Evolutionary conservation across 2,113 vertebrate species (phyloP), one percentile per base, ranked within the genome.

Genomic region (Polyodon spathula): DNA sequence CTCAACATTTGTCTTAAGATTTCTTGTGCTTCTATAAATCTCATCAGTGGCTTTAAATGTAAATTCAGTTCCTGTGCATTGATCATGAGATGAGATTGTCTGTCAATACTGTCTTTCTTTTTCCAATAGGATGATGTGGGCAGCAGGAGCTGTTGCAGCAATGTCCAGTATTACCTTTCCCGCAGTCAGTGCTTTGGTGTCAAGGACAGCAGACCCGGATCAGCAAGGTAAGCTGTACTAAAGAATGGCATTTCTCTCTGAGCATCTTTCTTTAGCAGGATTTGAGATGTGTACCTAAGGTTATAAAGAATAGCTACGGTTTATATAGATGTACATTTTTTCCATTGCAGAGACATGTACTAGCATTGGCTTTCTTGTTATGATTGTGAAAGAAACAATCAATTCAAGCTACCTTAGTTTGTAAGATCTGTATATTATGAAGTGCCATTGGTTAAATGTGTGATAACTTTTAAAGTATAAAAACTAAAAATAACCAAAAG

Each of bases 151-250:
- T 0, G 91, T 93, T 0, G 90, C 90, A 0, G 91, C 90, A 70
- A 93, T 93, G 91, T 93, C 91, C 42, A 93, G 89, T 51, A 92
- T 92, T 37, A 93, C 90, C 0, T 93, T 93, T 62, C 91, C 91
- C 1, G 91, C 91, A 0, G 85, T 93, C 4, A 92, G 91, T 0
- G 88, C 90, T 0, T 80, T 93, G 11, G 90, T 93, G 10, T 93
- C 91, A 2, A 80, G 89, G 17, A 92, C 88, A 0, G 90, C 91
- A 0, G 91, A 93, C 8, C 86, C 90, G 6, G 91, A 93, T 67
- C 91, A 93, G 53, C 91, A 93, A 68, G 91, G 91, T 92, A 60
- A 12, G 83, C n/a, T 15, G 48, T 11, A 14, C 48, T 44, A 27
- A 27, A 27, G 1, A 48, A 48, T 9, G 14, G 14, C 46, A 27